Percentiles rank a stretch among this genome's conserved stretches.
Evolutionary conservation across 37 sponge, comb jelly and placozoan species (phyloP).

Genomic region (Bolinopsis microptera): DNA sequence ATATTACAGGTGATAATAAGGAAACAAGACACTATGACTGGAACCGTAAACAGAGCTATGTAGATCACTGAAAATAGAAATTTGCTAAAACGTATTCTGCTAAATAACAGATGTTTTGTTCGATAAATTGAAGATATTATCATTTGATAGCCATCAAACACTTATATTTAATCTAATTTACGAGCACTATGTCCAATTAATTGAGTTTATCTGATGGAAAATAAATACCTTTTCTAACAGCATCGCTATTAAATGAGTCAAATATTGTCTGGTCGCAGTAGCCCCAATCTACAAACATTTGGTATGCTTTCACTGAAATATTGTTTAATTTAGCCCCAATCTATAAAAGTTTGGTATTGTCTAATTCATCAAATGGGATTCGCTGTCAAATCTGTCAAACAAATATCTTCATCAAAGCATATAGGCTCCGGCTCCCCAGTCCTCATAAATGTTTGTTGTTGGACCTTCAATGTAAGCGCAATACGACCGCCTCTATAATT

Average conservation of each 20-base stretch:
- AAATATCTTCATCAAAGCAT: no score
- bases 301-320: constrained; percentile 12
- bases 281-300: constrained; percentile 56
- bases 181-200: no score
- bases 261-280: constrained; percentile 31
- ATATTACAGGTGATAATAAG: constrained; percentile 33
- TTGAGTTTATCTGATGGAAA: no score
- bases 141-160: no score
- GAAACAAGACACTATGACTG: constrained; percentile 36
- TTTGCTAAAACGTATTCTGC: background rate
- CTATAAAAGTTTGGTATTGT: no score
- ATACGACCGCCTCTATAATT: no score
- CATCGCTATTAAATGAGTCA: background rate
- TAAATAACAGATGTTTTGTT: background rate
- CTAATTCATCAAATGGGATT: no score
- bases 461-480: no score
- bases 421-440: no score
- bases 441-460: no score
- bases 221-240: background rate
- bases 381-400: no score
- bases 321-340: background rate
- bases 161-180: no score
- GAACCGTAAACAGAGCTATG: constrained; percentile 35
- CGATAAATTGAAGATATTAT: background rate
- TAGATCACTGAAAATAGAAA: constrained; percentile 36